phyloP scores from a whole-genome alignment of 2,797 vertebrate species.

The Hafferia zeledoni region DNA sequence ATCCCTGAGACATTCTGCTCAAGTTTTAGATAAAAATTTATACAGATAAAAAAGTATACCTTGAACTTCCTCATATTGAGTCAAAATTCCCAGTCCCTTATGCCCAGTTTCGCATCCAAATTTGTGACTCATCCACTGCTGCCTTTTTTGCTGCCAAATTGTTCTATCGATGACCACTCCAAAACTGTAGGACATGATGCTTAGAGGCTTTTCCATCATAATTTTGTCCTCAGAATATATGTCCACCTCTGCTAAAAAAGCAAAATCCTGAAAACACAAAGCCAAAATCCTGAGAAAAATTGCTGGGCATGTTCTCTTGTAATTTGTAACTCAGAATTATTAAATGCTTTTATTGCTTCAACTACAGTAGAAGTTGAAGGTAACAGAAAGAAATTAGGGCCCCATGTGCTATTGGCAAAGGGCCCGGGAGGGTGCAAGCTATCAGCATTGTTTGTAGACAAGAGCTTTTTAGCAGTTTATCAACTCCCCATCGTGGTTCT shows the following conservation, averaged over 20 bases:
- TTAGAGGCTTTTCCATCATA: not conserved
- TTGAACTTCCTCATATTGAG: not conserved
- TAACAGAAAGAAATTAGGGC: not conserved
- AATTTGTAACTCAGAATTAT: not conserved
- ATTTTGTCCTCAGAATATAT: not conserved
- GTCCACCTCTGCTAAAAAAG: not conserved
- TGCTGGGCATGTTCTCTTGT: not conserved
- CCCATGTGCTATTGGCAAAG: not conserved
- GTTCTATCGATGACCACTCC: not conserved
- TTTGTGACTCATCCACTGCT: not conserved
- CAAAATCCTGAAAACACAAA: not conserved
- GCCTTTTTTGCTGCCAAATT: not conserved
- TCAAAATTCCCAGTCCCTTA: not conserved
- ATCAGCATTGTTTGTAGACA: not conserved
- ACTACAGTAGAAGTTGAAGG: not conserved
- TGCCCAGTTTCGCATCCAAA: not conserved
- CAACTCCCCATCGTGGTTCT: rapidly evolving
- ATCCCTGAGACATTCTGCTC: not conserved
- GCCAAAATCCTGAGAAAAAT: not conserved
- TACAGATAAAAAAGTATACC: not conserved
- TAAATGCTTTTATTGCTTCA: not conserved
- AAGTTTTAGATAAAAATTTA: not conserved
- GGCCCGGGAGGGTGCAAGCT: not conserved
- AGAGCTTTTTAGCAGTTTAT: not conserved
- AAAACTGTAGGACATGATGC: not conserved